Evolutionary conservation across 92 coral and sea anemone species (phyloP), one percentile per base, ranked within the genome.

Genomic region (Anthopleura xanthogrammica): DNA sequence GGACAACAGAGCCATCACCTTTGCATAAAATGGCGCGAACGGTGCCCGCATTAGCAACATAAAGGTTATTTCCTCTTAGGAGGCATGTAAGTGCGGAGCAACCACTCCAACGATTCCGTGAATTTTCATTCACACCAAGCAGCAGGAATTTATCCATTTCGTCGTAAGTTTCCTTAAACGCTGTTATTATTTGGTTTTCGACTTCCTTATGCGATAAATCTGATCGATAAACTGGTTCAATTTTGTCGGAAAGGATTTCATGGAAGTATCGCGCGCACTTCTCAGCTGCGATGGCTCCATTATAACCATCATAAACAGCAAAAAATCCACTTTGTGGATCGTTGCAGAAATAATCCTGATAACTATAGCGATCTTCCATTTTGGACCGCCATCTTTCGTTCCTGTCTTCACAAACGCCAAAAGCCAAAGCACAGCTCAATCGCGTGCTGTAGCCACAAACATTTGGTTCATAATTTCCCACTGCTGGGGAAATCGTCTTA

Each of bases 61-160:
- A 95, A 29, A 97, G 86, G 46, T 84, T 85, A 40, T 91, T 86
- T 23, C 95, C 95, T 5, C 96, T 78, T 12, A 97, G 86, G 43
- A 97, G 75, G 70, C 99, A 94, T 23, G 98, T 92, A 1, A 89
- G 72, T 6, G 99, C 99, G 8, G 99, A 97, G 82, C 99, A 97
- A 1, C 99, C 99, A 73, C 99, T 97, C 99, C 99, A 97, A 3
- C 99, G 97, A 71, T 97, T 97, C 48, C 99, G 87, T 2, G 99
- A 97, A 17, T 82, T 91, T 83, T 97, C 99, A 2, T 94, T 87
- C 22, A 90, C 93, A 8, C 99, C 99, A 72, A 81, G 79, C 0
- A 92, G 89, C 41, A 97, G 83, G 36, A 90, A 80, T 77, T 77
- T 90, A 78, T 97, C 99, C 97, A 97, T 92, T 77, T 92, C 96